These are phyloP conservation scores for Poicephalus meyeri DNA, from an alignment of 2,113 vertebrate species.

Conservation along the genomic window DNA sequence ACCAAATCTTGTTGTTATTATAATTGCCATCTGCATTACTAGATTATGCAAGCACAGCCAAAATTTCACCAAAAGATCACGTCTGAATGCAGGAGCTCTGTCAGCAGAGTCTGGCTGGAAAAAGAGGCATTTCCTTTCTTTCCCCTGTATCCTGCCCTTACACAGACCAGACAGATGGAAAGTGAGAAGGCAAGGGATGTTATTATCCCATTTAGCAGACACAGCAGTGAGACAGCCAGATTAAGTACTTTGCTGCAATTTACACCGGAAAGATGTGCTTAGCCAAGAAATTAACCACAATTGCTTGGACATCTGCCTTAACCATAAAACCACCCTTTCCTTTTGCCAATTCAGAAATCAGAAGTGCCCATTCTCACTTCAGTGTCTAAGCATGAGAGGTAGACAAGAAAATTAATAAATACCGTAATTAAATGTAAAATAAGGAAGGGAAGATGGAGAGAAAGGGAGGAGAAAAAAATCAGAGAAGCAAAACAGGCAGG, in stretches of 20 bases:
- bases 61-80: not conserved
- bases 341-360: not conserved
- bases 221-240: not conserved
- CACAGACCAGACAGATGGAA: not conserved
- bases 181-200: not conserved
- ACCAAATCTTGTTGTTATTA: not conserved
- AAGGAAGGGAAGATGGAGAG: not conserved
- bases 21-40: not conserved
- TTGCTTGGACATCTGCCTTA: not conserved
- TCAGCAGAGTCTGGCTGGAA: not conserved
- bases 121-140: not conserved
- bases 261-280: constrained; percentile 3
- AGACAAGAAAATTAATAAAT: not conserved
- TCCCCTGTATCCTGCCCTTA: not conserved
- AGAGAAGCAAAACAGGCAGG: not conserved
- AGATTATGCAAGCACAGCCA: not conserved
- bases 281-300: constrained; percentile 23
- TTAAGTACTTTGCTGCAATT: constrained; percentile 29
- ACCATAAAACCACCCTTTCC: not conserved
- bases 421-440: constrained; percentile 19
- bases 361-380: not conserved
- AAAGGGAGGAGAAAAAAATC: not conserved
- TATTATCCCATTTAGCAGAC: constrained; percentile 7
- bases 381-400: not conserved
- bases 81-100: not conserved